phyloP scores from a whole-genome alignment of 2,113 vertebrate genomes.

The Ochotona princeps region DNA sequence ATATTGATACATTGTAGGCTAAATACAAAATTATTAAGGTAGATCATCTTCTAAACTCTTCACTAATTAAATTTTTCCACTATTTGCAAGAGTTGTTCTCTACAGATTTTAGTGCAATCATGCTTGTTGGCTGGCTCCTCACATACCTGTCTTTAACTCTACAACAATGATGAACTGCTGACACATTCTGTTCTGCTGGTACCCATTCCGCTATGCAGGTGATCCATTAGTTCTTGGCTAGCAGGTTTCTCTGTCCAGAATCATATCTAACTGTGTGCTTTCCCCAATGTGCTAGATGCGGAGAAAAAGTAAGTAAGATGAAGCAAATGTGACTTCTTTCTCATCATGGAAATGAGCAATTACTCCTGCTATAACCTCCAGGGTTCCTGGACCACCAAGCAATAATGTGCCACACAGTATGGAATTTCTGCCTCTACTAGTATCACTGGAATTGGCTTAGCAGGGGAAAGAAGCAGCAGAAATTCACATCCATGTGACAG shows the following conservation, averaged over 20 bases:
- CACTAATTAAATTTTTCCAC: neutral
- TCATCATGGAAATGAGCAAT: neutral
- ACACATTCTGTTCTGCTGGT: neutral
- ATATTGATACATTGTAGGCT: conserved; percentile 47
- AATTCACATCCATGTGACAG: neutral
- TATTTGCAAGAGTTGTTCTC: neutral
- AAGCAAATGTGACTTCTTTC: neutral
- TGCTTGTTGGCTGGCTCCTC: neutral
- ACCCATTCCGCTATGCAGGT: neutral
- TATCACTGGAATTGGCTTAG: neutral
- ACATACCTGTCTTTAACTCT: neutral
- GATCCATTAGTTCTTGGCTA: neutral
- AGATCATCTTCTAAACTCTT: conserved; percentile 60
- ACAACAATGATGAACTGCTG: neutral
- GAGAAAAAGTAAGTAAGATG: neutral
- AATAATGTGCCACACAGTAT: neutral
- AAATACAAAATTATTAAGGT: neutral
- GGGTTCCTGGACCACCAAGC: conserved; percentile 62
- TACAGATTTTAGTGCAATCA: conserved; percentile 8
- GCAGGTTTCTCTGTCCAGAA: conserved; percentile 46
- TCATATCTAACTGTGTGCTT: neutral
- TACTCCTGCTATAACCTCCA: neutral
- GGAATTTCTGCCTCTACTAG: conserved; percentile 54
- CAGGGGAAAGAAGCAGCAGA: neutral
- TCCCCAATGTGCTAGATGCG: conserved; percentile 47